phyloP scores from a whole-genome alignment of 2,797 vertebrate species.

The Spondyliosoma cantharus region DNA sequence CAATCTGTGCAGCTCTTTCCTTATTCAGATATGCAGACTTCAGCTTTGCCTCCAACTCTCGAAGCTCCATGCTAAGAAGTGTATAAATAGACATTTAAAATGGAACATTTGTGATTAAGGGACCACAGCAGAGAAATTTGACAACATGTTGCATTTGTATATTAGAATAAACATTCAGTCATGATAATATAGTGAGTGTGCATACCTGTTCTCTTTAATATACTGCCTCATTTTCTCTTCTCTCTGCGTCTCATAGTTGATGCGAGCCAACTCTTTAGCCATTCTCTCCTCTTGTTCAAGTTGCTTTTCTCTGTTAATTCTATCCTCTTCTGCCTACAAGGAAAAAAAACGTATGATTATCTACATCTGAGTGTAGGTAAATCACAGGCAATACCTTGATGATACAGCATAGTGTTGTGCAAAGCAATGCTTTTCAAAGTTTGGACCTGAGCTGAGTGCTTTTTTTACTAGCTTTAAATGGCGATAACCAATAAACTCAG shows the following conservation, averaged over 20 bases:
- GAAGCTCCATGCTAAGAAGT: constrained; percentile 88
- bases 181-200: neutral
- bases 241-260: constrained; percentile 82
- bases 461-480: neutral
- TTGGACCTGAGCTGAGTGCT: neutral
- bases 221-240: constrained; percentile 92
- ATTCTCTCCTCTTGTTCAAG: constrained; percentile 89
- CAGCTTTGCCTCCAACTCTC: constrained; percentile 91
- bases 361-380: neutral
- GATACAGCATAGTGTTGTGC: neutral
- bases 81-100: neutral
- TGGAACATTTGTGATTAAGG: neutral
- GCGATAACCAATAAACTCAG: neutral
- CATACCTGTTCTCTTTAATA: constrained; percentile 92
- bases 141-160: neutral
- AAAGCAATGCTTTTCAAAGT: neutral
- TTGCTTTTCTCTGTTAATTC: constrained; percentile 73
- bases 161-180: constrained; percentile 1
- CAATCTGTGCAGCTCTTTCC: constrained; percentile 91
- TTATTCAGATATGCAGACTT: constrained; percentile 91
- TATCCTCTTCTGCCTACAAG: constrained; percentile 86
- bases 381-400: neutral
- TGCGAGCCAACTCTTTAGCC: constrained; percentile 87
- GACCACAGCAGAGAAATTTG: neutral
- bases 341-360: constrained; percentile 1